phyloP scores from a whole-genome alignment of 2,888 invertebrate genomes.

The Odontocerum albicorne region DNA sequence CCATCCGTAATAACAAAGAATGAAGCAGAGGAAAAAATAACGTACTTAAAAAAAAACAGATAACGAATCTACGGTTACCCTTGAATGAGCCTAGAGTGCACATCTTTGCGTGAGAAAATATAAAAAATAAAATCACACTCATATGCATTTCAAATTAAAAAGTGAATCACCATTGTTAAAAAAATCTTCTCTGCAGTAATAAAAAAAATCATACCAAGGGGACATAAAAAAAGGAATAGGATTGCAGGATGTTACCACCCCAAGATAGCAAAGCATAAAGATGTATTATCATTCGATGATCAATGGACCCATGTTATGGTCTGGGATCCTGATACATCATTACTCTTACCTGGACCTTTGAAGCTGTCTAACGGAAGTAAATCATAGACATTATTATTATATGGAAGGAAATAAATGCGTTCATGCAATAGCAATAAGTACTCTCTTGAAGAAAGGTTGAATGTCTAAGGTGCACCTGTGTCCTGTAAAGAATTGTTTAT shows the following conservation, averaged over 20 bases:
- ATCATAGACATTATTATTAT: too few relatives aligned
- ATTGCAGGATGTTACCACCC: conserved; percentile 29
- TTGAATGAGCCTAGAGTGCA: neutral
- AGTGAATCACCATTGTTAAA: conserved; percentile 27
- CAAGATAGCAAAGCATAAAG: conserved; percentile 13
- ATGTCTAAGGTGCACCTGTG: too few relatives aligned
- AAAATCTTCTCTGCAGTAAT: conserved; percentile 15
- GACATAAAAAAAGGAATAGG: conserved; percentile 15
- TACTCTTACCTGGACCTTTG: conserved; percentile 30
- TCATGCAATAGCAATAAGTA: too few relatives aligned
- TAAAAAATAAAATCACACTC: conserved; percentile 33
- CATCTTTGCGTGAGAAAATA: conserved; percentile 32
- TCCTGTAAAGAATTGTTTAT: too few relatives aligned
- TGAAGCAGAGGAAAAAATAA: conserved; percentile 7
- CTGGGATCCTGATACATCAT: conserved; percentile 26
- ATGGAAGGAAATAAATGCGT: too few relatives aligned
- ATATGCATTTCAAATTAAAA: conserved; percentile 34
- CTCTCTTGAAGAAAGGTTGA: too few relatives aligned
- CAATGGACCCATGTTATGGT: conserved; percentile 21
- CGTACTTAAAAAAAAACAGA: conserved; percentile 10
- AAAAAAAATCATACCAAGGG: conserved; percentile 20
- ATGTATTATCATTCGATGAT: conserved; percentile 15
- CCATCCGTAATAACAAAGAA: conserved; percentile 8
- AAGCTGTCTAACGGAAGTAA: conserved; percentile 29
- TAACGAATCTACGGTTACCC: conserved; percentile 13